Evolutionary conservation across 2,113 vertebrate genomes (phyloP), one percentile per base, ranked within the genome.

Genomic region (Melanotaenia duboulayi): DNA sequence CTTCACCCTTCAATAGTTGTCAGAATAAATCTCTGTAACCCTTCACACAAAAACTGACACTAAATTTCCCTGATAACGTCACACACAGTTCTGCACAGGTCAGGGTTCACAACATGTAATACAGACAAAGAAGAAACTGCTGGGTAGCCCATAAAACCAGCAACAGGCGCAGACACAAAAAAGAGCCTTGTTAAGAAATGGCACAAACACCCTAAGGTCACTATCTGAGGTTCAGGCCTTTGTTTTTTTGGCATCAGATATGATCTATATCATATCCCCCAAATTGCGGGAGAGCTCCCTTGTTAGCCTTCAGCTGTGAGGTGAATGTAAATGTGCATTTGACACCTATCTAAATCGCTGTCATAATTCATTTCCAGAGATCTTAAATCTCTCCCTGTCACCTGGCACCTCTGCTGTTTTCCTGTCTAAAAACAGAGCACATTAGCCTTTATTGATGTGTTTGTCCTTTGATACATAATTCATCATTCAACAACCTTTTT

Each of bases 341-440:
- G 92, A 86, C 87, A 89, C 89, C 78, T 84, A 88, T 93, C 92
- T 90, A 92, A 91, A 92, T 92, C 90, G 84, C 91, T 91, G 94
- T 94, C 93, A 92, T 92, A 87, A 90, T 85, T 91, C 87, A 91
- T 94, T 93, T 91, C 80, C 85, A 73, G 67, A 65, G 87, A 87
- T 83, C 86, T 91, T 92, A 92, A 93, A 93, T 92, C 91, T 93
- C 87, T 70, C 66, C 69, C 73, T 88, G 83, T 88, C 81, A 81
- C 84, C 76, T 80, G 71, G 80, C 85, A 90, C 76, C 88, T 83
- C 85, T 78, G 80, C 87, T 85, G 81, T 87, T 89, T 90, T 87
- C 76, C 80, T 84, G 83, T 88, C 84, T 65, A 83, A 90, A 91
- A 90, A 85, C 85, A 78, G 81, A 79, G 81, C 88, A 83, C 82